These are phyloP conservation scores for Lycopodina hypogea DNA, from an alignment of 37 sponge, comb jelly and placozoan genomes.

Conservation along the genomic window DNA sequence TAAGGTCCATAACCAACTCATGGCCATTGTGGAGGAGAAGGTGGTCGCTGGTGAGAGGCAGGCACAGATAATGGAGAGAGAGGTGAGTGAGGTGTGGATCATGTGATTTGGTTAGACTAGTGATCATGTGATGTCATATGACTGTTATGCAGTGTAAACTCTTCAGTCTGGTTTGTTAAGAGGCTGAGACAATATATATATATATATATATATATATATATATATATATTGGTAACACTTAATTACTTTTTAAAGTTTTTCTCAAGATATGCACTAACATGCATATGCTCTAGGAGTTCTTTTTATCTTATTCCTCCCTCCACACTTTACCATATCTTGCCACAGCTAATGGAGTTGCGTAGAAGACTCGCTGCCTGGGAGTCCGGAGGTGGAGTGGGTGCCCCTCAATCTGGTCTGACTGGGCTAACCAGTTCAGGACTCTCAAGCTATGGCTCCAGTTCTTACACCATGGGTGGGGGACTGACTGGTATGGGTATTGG, in stretches of 20 bases:
- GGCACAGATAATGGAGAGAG: slow-evolving; percentile 46
- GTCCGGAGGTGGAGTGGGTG: background rate
- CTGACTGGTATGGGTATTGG: background rate
- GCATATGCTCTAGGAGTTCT: background rate
- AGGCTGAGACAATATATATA: too few relatives aligned
- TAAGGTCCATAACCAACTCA: slow-evolving; percentile 63
- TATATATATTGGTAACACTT: too few relatives aligned
- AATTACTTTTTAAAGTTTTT: too few relatives aligned
- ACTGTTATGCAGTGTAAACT: background rate
- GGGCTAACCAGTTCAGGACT: background rate
- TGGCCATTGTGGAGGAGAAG: slow-evolving; percentile 69
- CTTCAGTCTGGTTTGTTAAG: background rate
- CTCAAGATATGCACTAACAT: too few relatives aligned
- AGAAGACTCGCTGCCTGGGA: background rate
- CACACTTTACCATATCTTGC: too few relatives aligned
- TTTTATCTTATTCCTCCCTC: background rate
- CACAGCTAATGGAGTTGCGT: background rate
- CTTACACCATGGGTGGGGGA: background rate
- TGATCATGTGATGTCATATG: background rate
- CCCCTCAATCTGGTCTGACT: background rate
- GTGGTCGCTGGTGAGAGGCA: slow-evolving; percentile 56
- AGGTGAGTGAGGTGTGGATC: slow-evolving; percentile 45
- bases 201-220: too few relatives aligned
- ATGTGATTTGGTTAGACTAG: slow-evolving; percentile 25
- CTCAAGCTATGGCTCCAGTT: background rate